Base-by-base conservation (phyloP, 2,888 invertebrate genomes). In the Meteorus cinctellus region DNA sequence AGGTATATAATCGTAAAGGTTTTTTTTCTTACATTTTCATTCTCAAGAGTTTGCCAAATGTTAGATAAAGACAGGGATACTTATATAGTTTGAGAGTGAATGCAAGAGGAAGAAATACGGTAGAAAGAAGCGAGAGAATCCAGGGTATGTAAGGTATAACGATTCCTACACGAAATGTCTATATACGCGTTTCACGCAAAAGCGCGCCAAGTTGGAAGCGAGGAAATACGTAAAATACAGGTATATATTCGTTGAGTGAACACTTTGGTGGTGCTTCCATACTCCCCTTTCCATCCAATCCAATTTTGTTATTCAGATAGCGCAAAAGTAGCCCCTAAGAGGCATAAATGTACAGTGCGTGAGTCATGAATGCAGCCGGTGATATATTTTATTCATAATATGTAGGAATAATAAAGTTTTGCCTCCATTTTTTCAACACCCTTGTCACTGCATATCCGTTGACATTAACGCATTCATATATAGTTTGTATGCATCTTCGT, bases 1-100 rank as follows among this genome's bases (percentile, higher is more conserved):
- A 63, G 31, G 34, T 63, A 63, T 63, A 63, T 63, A 63, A 63
- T 63, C 63, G 63, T 63, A 63, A 63, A 63, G 63, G 34, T 63
- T 31, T 34, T 63, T 29, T 63, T 31, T n/a, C 31, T 34, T 6
- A 48, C 48, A 48, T 48, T 34, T n/a, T 31, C 31, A 31, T n/a
- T n/a, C 63, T 34, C 31, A 12, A n/a, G 63, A 63, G 63, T 63
- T 63, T 63, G 12, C 31, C 63, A 34, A 34, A 31, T n/a, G 63
- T n/a, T 63, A 27, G 59, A 60, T 60, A 60, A 24, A 60, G 27
- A 60, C 1, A 19, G 27, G 8, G 59, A 60, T 48, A n/a, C 48
- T 48, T 6, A 48, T n/a, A 48, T 48, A 48, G 29, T 60, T 6
- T 16, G 14, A 10, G 19, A 24, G 55, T 55, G 24, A 19, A 8